Percentiles rank a stretch among this genome's conserved stretches.
Evolutionary conservation across 1,140 invertebrate species (phyloP).

Genomic region (Eupristina koningsbergeri): DNA sequence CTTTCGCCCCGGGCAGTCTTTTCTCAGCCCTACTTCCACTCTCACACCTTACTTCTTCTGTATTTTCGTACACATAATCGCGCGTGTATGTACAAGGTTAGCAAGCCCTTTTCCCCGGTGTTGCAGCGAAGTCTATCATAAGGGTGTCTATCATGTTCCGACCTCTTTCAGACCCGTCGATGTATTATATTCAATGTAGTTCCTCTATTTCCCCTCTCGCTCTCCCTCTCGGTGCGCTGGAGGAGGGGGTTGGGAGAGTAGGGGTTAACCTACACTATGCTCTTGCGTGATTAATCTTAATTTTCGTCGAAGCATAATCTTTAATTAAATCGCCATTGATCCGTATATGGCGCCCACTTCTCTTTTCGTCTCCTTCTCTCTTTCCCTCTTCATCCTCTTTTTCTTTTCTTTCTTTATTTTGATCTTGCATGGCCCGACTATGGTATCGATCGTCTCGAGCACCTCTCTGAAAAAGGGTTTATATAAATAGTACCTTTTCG

Average conservation of each 20-base stretch:
- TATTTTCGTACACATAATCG: neutral
- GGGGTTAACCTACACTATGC: neutral
- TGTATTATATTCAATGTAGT: neutral
- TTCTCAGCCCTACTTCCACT: neutral
- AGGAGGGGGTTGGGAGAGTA: neutral
- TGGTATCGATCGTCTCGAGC: neutral
- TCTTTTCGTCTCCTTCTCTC: neutral
- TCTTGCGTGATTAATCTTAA: constrained; percentile 68
- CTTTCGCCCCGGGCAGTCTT: constrained; percentile 48
- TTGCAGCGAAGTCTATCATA: too few relatives aligned
- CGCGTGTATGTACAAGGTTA: constrained; percentile 4
- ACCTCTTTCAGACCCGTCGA: neutral
- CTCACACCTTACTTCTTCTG: neutral
- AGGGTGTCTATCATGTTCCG: neutral
- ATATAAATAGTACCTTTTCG: neutral
- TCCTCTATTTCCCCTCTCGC: neutral
- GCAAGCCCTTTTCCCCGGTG: neutral
- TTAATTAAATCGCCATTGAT: constrained; percentile 71
- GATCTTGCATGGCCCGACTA: neutral
- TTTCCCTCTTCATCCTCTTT: neutral
- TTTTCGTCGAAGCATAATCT: constrained; percentile 67
- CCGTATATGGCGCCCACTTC: constrained; percentile 45
- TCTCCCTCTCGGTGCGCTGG: neutral
- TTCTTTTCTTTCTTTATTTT: neutral
- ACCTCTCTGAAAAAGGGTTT: constrained; percentile 1